These are phyloP conservation scores for Momotus momota DNA, from an alignment of 2,797 vertebrate genomes.

Conservation along the genomic window DNA sequence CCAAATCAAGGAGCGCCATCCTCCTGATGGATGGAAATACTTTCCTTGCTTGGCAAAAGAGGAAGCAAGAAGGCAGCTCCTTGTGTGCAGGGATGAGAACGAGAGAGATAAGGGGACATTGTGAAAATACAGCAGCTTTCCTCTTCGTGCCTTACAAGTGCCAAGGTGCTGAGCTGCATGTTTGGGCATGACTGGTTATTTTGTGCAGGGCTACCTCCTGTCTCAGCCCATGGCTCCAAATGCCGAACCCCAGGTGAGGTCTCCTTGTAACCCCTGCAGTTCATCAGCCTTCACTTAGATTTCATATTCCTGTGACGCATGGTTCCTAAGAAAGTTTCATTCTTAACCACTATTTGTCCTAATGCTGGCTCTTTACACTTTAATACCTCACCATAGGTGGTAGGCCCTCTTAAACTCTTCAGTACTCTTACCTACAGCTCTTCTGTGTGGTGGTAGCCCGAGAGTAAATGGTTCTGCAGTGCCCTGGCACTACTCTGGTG, in stretches of 20 bases:
- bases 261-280: not conserved
- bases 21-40: not conserved
- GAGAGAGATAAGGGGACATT: not conserved
- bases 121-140: rapidly evolving
- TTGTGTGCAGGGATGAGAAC: rapidly evolving
- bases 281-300: not conserved
- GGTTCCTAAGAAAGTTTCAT: not conserved
- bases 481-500: not conserved
- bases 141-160: not conserved
- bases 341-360: not conserved
- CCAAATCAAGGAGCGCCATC: not conserved
- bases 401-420: not conserved
- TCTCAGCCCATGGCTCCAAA: not conserved
- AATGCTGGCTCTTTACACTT: not conserved
- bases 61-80: not conserved
- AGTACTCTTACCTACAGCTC: not conserved
- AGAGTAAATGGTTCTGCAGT: not conserved
- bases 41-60: not conserved
- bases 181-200: not conserved
- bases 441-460: not conserved
- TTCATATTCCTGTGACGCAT: not conserved
- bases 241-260: not conserved
- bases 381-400: rapidly evolving
- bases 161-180: rapidly evolving
- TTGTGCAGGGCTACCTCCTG: not conserved